Conservation (phyloP, 2,888 invertebrate species). For the Ypsolopha scabrella region DNA sequence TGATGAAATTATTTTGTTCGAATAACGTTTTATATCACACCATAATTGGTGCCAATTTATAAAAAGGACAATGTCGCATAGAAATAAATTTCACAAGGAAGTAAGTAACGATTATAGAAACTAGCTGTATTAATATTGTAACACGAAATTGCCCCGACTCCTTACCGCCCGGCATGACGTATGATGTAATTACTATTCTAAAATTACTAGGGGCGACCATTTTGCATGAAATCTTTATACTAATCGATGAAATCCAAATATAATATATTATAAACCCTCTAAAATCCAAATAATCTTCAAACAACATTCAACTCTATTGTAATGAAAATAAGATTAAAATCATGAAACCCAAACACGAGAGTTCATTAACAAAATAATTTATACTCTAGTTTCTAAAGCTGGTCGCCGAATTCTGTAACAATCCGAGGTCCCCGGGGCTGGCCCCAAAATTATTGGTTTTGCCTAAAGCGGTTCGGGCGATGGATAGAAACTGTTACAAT, state of each 20-base stretch:
- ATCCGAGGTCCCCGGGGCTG: conserved; percentile 34
- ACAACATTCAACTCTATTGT: too few species aligned
- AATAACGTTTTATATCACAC: conserved; percentile 5
- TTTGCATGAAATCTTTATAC: conserved; percentile 32
- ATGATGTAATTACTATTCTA: conserved; percentile 30
- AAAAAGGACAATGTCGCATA: neutral
- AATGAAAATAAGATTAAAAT: too few species aligned
- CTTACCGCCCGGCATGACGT: conserved; percentile 12
- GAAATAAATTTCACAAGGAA: neutral
- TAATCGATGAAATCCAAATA: conserved; percentile 43
- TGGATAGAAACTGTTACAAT: conserved; percentile 35
- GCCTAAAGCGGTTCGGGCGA: conserved; percentile 43
- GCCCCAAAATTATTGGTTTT: conserved; percentile 58
- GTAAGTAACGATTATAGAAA: neutral
- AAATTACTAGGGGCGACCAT: conserved; percentile 27
- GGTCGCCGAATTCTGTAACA: neutral
- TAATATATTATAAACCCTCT: conserved; percentile 1
- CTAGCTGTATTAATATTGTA: conserved; percentile 22
- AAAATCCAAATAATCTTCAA: too few species aligned
- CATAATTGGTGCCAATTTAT: conserved; percentile 6
- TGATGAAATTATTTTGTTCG: too few species aligned
- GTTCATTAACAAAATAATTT: neutral
- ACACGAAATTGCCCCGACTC: conserved; percentile 27
- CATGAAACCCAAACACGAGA: too few species aligned
- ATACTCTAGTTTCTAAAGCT: neutral